Evolutionary conservation across 1,140 invertebrate species (phyloP).

Genomic region (Protaetia brevitarsis): DNA sequence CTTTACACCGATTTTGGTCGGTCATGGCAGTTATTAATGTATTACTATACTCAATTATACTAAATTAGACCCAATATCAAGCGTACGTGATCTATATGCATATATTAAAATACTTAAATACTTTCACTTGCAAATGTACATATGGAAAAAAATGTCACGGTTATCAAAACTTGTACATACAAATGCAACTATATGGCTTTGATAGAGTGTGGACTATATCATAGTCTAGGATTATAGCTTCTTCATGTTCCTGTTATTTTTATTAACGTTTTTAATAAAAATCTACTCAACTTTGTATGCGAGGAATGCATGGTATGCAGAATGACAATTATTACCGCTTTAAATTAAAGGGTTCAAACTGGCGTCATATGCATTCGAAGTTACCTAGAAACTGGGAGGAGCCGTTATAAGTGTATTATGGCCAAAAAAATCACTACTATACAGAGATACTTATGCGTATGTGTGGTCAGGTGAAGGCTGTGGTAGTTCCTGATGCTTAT

Average conservation of each 20-base stretch:
- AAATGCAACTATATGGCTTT: neutral
- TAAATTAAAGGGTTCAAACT: constrained; percentile 7
- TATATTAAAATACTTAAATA: neutral
- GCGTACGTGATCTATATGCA: neutral
- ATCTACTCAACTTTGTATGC: neutral
- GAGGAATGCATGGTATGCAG: neutral
- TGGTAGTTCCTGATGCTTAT: no score
- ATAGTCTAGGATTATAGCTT: neutral
- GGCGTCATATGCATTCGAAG: constrained; percentile 29
- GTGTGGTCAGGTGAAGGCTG: neutral
- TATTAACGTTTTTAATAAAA: no score
- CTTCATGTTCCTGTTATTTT: no score
- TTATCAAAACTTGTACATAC: constrained; percentile 1
- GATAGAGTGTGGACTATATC: neutral
- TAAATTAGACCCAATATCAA: neutral
- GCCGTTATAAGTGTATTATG: constrained; percentile 8
- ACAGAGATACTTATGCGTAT: no score
- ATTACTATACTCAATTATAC: neutral
- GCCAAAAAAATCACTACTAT: neutral
- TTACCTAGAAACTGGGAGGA: constrained; percentile 30
- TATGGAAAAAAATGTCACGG: constrained; percentile 1
- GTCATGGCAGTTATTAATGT: no score
- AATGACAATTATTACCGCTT: no score
- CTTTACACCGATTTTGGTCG: no score
- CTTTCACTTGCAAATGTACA: neutral